Base-by-base conservation (phyloP, 30 jellyfish, hydroid and myxozoan species). In the Clytia hemisphaerica region DNA sequence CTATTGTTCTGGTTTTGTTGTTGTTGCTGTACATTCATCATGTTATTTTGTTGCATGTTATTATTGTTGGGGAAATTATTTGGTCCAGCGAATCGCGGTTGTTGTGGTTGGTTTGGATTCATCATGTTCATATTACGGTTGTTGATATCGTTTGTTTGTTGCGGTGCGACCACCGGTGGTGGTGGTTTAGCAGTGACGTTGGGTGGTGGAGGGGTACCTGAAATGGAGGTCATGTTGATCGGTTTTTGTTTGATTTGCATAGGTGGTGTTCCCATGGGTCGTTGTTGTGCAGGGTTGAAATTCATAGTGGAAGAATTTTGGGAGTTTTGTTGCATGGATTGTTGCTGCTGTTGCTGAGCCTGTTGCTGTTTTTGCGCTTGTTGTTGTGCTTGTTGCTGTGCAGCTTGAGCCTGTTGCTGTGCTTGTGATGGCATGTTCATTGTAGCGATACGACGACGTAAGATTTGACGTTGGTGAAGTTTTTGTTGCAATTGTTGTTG, bases 381-480 rank as follows among this genome's bases (percentile, higher is more conserved):
- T 70, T 36, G 80, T 10, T 91, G 80, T 1, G 83, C 79, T 3
- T 71, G 83, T 4, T 70, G 67, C 2, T 76, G 82, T 38, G 92
- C 76, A 46, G 37, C 83, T 51, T 73, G 91, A 25, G 59, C 72
- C 34, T 82, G 35, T 29, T 60, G 79, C 50, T 73, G 85, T n/a
- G n/a, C n/a, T n/a, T n/a, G n/a, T n/a, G n/a, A n/a, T n/a, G n/a
- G 46, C 50, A 16, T 37, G 19, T 50, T 46, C 99, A 91, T 91
- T 15, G 99, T 93, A 25, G 94, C 95, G 31, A 91, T 83, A 7
- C 99, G 93, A 64, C 99, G 92, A 24, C 99, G 94, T 24, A 82
- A 67, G 55, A 91, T 45, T 45, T 91, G 94, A 2, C 88, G 64
- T 67, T 91, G 95, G 47, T 91, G 95, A 30, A 91, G 71, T 47